These are phyloP conservation scores for Neopelma chrysocephalum DNA, from an alignment of 2,797 vertebrate genomes.

Conservation along the genomic window DNA sequence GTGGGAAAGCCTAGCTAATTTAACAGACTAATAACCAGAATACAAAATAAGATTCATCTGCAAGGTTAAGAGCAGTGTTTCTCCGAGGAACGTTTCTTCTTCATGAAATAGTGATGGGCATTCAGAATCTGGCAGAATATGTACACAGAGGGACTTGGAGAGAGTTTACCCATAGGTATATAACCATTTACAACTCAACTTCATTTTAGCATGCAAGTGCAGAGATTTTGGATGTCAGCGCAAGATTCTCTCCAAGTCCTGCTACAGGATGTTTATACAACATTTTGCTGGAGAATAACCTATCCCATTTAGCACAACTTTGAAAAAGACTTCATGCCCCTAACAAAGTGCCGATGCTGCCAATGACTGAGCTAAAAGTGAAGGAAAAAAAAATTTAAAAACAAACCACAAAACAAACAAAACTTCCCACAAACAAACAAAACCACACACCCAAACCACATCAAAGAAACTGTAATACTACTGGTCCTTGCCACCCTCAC, in stretches of 20 bases:
- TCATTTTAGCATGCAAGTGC: not conserved
- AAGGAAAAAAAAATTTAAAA: not conserved
- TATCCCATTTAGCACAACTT: not conserved
- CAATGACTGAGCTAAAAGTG: not conserved
- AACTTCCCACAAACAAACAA: not conserved
- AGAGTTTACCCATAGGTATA: not conserved
- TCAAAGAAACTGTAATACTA: not conserved
- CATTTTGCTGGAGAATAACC: not conserved
- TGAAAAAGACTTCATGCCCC: not conserved
- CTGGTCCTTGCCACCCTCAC: not conserved
- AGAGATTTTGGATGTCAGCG: not conserved
- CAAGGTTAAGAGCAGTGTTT: not conserved
- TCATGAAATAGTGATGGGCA: not conserved
- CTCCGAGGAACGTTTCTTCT: not conserved
- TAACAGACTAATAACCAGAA: not conserved
- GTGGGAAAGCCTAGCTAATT: not conserved
- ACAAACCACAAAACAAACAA: not conserved
- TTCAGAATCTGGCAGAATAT: not conserved
- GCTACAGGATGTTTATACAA: not conserved
- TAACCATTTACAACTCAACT: not conserved
- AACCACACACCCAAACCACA: not conserved
- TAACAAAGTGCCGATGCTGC: not conserved
- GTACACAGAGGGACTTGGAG: not conserved
- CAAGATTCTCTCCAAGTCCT: not conserved
- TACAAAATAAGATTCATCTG: not conserved